Conservation (phyloP, 1,140 invertebrate genomes). For the Mactra quadrangularis region DNA sequence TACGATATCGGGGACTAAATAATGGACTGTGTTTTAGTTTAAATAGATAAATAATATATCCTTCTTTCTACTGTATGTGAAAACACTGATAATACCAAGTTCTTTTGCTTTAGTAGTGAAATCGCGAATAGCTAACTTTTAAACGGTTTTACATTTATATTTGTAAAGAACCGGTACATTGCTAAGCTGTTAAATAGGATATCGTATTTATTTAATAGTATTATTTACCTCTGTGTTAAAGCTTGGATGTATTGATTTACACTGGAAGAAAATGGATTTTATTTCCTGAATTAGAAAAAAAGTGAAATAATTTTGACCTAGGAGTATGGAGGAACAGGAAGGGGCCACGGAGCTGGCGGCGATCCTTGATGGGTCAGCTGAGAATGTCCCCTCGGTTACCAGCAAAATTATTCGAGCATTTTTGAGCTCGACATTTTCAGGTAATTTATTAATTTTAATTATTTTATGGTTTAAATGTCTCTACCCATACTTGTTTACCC, state of each 20-base stretch:
- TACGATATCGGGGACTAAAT: not conserved
- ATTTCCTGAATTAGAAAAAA: not conserved
- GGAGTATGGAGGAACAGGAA: constrained; percentile 4
- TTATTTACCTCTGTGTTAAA: no score
- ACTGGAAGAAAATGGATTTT: not conserved
- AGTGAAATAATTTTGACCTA: not conserved
- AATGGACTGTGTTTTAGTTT: not conserved
- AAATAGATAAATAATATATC: no score
- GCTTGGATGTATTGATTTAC: no score
- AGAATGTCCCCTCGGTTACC: constrained; percentile 14
- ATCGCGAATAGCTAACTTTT: no score
- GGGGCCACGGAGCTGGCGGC: not conserved
- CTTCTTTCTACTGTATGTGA: not conserved
- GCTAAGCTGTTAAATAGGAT: no score
- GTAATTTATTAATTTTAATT: constrained; percentile 58
- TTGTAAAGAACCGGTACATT: no score
- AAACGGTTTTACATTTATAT: no score
- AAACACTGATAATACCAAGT: not conserved
- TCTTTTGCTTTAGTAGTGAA: not conserved
- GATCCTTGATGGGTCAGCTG: constrained; percentile 48
- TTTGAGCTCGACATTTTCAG: constrained; percentile 68
- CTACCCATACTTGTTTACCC: no score
- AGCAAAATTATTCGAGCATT: constrained; percentile 66
- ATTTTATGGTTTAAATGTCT: no score
- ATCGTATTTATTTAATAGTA: no score